These are phyloP conservation scores for Tenebrio molitor DNA, from an alignment of 1,140 invertebrate species.

Conservation along the genomic window DNA sequence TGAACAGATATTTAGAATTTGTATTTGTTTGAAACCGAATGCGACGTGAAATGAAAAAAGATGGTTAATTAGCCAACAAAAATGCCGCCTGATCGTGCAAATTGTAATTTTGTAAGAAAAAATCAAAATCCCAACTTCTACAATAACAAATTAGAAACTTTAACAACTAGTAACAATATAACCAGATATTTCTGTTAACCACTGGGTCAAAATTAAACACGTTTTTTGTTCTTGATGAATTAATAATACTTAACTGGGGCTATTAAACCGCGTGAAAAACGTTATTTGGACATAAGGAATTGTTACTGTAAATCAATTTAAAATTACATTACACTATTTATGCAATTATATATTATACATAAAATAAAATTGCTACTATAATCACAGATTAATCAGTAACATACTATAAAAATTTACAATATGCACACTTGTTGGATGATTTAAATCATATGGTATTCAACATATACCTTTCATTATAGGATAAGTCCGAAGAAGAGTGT, in stretches of 20 bases:
- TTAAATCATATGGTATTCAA: constrained; percentile 2
- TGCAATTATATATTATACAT: not conserved
- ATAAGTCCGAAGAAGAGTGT: not conserved
- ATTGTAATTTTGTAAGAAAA: too few relatives aligned
- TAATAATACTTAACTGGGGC: too few relatives aligned
- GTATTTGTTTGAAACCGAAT: too few relatives aligned
- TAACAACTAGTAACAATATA: not conserved
- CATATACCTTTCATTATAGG: not conserved
- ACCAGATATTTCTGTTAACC: too few relatives aligned
- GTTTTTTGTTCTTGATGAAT: too few relatives aligned
- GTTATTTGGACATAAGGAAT: too few relatives aligned
- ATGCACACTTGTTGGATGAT: constrained; percentile 45
- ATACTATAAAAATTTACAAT: constrained; percentile 53
- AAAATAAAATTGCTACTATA: constrained; percentile 48
- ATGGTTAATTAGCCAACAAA: too few relatives aligned
- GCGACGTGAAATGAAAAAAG: too few relatives aligned
- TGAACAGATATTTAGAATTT: constrained; percentile 35
- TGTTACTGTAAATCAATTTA: too few relatives aligned
- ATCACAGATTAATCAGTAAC: constrained; percentile 53
- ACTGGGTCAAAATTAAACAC: too few relatives aligned
- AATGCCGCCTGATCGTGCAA: too few relatives aligned
- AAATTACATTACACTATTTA: not conserved
- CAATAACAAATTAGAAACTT: not conserved
- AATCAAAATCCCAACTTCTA: not conserved
- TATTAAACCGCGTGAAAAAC: too few relatives aligned